A percentile compares a stretch with the other conserved stretches of the same genome.
These are phyloP conservation scores for Alosa alosa DNA, from an alignment of 2,113 vertebrate species.

Conservation along the genomic window DNA sequence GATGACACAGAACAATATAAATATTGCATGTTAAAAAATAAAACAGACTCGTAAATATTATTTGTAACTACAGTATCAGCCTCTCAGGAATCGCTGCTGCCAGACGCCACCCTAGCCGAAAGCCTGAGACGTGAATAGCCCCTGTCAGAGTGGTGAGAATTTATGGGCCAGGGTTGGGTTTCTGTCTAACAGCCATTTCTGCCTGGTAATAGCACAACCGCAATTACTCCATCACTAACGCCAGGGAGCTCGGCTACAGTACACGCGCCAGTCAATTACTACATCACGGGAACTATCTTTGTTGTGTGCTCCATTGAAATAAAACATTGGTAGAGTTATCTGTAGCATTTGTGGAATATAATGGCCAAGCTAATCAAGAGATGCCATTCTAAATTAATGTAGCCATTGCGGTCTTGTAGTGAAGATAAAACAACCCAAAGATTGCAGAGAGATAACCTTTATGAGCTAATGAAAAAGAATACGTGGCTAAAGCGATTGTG, in stretches of 20 bases:
- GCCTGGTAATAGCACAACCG: conserved; percentile 27
- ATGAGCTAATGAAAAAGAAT: conserved; percentile 9
- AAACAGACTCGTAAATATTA: conserved; percentile 15
- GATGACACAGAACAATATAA: conserved; percentile 20
- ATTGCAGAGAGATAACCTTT: background rate
- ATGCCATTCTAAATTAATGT: background rate
- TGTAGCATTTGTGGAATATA: background rate
- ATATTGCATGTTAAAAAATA: conserved; percentile 15
- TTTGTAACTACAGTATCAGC: conserved; percentile 13
- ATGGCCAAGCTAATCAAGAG: background rate
- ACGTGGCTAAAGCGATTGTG: background rate
- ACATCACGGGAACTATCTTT: conserved; percentile 1
- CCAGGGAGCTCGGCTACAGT: background rate
- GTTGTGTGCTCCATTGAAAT: background rate
- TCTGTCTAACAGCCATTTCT: conserved; percentile 35
- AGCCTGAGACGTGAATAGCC: conserved; percentile 51
- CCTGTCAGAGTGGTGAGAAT: conserved; percentile 43
- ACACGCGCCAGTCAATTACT: background rate
- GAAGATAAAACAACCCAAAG: background rate
- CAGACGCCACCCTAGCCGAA: conserved; percentile 3
- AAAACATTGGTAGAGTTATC: background rate
- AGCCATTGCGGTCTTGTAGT: background rate
- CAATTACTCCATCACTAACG: conserved; percentile 26
- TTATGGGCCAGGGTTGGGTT: conserved; percentile 44
- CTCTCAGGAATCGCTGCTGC: background rate